Base-by-base conservation (phyloP, 2,797 vertebrate species). In the Selene dorsalis region DNA sequence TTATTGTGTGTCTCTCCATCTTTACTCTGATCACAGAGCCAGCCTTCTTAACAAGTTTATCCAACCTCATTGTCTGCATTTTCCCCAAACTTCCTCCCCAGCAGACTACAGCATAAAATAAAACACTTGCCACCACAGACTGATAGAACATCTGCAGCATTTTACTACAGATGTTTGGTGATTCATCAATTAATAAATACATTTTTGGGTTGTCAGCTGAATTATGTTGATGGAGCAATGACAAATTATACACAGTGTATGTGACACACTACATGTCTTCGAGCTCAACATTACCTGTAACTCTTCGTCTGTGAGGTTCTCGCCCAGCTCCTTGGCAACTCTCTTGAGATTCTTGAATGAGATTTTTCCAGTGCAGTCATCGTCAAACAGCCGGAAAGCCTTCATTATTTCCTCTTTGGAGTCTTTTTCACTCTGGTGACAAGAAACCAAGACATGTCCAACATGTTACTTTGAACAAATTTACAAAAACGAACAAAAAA, bases 371-470 rank as follows among this genome's bases (percentile, higher is more conserved):
- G 97, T 98, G 74, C 95, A 90, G 77, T 99, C 97, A 22, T 98
- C 97, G 86, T 97, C 98, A 82, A 99, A 98, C 77, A 99, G 93
- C 45, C 96, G 93, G 69, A 99, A 99, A 62, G 97, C 96, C 88
- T 99, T 99, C 84, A 97, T 38, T 64, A 99, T 97, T 94, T 99
- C 98, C 93, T 99, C 96, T 83, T 97, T 96, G 64, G 95, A 96
- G 86, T 99, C 96, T 69, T 98, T 99, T 86, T 98, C 96, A 17
- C 93, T 96, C 97, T 99, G 73, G 38, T 6, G 14, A 58, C 47
- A 73, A 28, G 22, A 1, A 43, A 28, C 2, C 32, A 30, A 28
- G 17, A 77, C 4, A 57, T 0, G 28, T 20, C 55, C 70, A 24
- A 53, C n/a, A 38, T 13, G 24, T 30, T 11, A 11, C 1, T 50